Conservation (phyloP, 2,797 vertebrate species). For the Coracias cyanogaster region DNA sequence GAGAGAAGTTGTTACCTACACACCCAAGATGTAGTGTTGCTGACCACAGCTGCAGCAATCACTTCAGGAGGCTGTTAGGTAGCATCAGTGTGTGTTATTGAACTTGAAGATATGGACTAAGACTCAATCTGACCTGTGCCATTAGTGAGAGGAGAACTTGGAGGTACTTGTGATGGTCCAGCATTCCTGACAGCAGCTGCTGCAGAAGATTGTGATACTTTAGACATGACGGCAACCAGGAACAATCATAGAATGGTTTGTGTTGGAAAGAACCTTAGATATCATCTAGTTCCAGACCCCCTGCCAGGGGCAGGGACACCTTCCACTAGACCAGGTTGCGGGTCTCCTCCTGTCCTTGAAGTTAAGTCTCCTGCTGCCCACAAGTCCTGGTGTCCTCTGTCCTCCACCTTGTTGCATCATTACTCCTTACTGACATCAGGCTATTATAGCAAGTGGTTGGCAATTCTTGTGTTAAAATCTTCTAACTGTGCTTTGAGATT, state of each 20-base stretch:
- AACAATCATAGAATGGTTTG: not conserved
- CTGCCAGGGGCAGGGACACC: not conserved
- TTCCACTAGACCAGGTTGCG: not conserved
- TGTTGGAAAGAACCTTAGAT: not conserved
- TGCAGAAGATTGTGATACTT: not conserved
- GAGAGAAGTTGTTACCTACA: not conserved
- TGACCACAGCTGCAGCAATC: not conserved
- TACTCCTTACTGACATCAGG: not conserved
- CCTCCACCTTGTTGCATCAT: not conserved
- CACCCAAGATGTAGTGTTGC: accelerated
- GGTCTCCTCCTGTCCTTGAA: not conserved
- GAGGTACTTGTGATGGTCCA: not conserved
- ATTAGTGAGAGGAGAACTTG: not conserved
- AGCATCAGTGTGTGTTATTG: accelerated
- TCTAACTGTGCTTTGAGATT: not conserved
- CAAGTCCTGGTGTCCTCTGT: not conserved
- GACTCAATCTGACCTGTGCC: not conserved
- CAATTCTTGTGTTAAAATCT: not conserved
- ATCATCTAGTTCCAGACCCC: not conserved
- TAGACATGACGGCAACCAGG: not conserved
- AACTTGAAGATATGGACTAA: not conserved
- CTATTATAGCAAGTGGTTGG: accelerated
- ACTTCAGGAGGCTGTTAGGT: not conserved
- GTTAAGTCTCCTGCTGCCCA: not conserved
- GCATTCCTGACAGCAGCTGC: not conserved